phyloP scores from a whole-genome alignment of 2,797 vertebrate species.

The Oreochromis grahami region DNA sequence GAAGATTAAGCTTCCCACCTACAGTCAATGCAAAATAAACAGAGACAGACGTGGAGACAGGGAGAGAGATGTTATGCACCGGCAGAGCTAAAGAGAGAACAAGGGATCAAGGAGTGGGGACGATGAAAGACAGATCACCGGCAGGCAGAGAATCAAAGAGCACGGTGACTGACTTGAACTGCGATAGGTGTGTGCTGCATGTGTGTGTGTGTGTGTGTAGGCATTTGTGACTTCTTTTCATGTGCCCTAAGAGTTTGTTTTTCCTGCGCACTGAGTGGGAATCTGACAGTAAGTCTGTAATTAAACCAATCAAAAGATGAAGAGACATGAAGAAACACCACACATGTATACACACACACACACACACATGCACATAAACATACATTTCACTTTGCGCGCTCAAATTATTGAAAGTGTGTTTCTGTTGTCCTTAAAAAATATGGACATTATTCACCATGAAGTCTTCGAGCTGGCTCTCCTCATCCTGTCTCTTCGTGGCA shows the following conservation, averaged over 20 bases:
- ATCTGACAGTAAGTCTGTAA: conserved; percentile 74
- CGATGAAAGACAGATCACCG: conserved; percentile 74
- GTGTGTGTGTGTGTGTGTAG: not conserved
- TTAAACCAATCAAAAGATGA: conserved; percentile 81
- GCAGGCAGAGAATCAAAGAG: conserved; percentile 72
- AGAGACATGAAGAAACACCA: conserved; percentile 50
- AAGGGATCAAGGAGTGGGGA: conserved; percentile 64
- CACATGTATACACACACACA: not conserved
- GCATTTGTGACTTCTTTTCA: conserved; percentile 60
- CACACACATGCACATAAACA: not conserved
- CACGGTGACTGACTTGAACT: conserved; percentile 54
- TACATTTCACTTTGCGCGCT: not conserved
- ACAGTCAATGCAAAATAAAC: conserved; percentile 54
- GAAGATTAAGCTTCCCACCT: conserved; percentile 57
- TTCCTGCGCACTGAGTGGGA: conserved; percentile 61
- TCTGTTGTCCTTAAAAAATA: not conserved
- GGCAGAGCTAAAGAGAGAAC: conserved; percentile 58
- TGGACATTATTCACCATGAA: not conserved
- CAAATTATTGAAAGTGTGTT: not conserved
- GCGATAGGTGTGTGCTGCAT: conserved; percentile 51
- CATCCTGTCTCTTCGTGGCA: not conserved
- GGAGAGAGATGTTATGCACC: conserved; percentile 49
- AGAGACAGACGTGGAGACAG: conserved; percentile 46
- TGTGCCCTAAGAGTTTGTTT: conserved; percentile 70
- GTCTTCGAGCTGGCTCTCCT: not conserved